Percentiles rank a stretch among this genome's conserved stretches.
Conservation (phyloP, 30 jellyfish, hydroid and myxozoan species). For the Hydractinia symbiolongicarpus region DNA sequence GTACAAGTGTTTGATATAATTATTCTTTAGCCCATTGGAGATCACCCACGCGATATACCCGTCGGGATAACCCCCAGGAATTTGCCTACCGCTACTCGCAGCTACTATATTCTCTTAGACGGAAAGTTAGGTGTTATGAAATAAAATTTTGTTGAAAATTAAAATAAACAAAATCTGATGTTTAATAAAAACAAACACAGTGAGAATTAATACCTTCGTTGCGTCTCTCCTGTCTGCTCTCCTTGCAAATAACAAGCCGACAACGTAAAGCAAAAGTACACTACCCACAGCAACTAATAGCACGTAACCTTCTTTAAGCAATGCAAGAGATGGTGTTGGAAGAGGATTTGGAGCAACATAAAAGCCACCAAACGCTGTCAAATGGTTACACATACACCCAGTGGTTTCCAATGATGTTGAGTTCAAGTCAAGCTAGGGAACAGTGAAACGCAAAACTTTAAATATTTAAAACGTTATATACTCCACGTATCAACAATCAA, state of each 20-base stretch:
- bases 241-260: slow-evolving; percentile 78
- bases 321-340: slow-evolving; percentile 78
- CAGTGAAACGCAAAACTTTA: background rate
- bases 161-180: background rate
- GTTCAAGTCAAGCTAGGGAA: slow-evolving; percentile 15
- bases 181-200: background rate
- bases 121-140: too few species aligned
- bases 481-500: too few species aligned
- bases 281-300: slow-evolving; percentile 49
- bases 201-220: slow-evolving; percentile 36
- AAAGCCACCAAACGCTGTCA: slow-evolving; percentile 92
- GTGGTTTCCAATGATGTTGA: slow-evolving; percentile 46
- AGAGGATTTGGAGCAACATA: slow-evolving; percentile 76
- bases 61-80: too few species aligned
- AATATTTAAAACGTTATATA: too few species aligned
- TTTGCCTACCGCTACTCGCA: too few species aligned
- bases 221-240: slow-evolving; percentile 75
- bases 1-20: too few species aligned
- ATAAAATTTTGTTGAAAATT: background rate
- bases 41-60: too few species aligned
- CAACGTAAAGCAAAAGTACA: slow-evolving; percentile 34
- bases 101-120: too few species aligned
- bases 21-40: too few species aligned
- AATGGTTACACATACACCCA: slow-evolving; percentile 63
- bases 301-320: slow-evolving; percentile 73